Conservation (phyloP, 2,888 invertebrate genomes). For the Andrena dorsata region DNA sequence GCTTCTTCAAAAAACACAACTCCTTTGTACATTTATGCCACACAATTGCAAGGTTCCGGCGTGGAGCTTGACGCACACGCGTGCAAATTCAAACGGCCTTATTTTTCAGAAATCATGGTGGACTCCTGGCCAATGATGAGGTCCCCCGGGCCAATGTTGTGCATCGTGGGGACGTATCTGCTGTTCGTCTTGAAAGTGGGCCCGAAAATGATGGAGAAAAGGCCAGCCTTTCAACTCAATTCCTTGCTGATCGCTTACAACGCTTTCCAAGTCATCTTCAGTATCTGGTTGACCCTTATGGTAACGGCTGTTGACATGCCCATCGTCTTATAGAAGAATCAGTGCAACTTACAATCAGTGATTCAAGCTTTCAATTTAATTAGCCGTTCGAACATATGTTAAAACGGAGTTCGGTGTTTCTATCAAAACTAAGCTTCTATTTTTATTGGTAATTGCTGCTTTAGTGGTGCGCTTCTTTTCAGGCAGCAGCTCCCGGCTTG, state of each 20-base stretch:
- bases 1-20: not conserved
- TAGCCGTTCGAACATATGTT: not conserved
- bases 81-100: not conserved
- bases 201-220: constrained; percentile 91
- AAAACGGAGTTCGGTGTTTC: not conserved
- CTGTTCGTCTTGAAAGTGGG: constrained; percentile 91
- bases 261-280: constrained; percentile 94
- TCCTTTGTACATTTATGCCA: not conserved
- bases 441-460: not conserved
- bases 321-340: too few species aligned
- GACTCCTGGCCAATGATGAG: constrained; percentile 93
- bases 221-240: constrained; percentile 91
- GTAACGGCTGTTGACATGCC: constrained; percentile 75
- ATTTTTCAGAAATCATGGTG: constrained; percentile 89
- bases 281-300: constrained; percentile 89
- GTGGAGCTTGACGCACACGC: not conserved
- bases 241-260: constrained; percentile 92
- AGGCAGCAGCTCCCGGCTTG: not conserved
- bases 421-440: not conserved
- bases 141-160: constrained; percentile 90
- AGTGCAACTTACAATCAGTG: too few species aligned
- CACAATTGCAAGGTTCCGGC: not conserved
- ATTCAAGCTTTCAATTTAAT: constrained; percentile 13
- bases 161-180: constrained; percentile 89
- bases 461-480: not conserved